A percentile compares a stretch with the other conserved stretches of the same genome.
Conservation (phyloP, 2,113 vertebrate species). For the Gymnorhina tibicen region DNA sequence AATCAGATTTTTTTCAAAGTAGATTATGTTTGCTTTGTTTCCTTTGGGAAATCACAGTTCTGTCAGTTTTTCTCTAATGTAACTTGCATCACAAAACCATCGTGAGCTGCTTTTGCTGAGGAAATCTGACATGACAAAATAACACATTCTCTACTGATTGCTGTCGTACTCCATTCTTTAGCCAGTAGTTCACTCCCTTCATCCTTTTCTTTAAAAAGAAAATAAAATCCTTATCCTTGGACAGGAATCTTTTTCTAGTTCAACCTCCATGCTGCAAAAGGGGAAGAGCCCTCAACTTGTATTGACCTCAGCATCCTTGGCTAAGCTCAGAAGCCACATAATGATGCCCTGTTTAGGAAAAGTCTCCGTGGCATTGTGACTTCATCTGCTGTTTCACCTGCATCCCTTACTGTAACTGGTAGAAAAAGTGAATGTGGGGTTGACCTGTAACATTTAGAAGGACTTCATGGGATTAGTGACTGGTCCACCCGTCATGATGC, state of each 20-base stretch:
- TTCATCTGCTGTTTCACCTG: not conserved
- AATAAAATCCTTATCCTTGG: not conserved
- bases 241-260: not conserved
- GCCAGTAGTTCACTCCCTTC: not conserved
- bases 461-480: not conserved
- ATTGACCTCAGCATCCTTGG: not conserved
- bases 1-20: conserved; percentile 72
- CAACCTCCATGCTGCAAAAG: not conserved
- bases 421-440: not conserved
- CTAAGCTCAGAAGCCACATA: not conserved
- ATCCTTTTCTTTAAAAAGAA: not conserved
- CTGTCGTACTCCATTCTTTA: not conserved
- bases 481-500: fast-evolving
- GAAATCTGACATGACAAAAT: not conserved
- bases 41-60: conserved; percentile 39
- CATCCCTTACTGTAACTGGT: not conserved
- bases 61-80: conserved; percentile 41
- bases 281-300: not conserved
- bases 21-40: conserved; percentile 61
- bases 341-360: not conserved
- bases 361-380: not conserved
- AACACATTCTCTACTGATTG: not conserved
- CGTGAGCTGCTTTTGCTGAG: not conserved
- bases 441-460: not conserved
- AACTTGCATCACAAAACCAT: not conserved